Evolutionary conservation across 30 jellyfish, hydroid and myxozoan species (phyloP), one percentile per base, ranked within the genome.

Genomic region (Nemopilema nomurai): DNA sequence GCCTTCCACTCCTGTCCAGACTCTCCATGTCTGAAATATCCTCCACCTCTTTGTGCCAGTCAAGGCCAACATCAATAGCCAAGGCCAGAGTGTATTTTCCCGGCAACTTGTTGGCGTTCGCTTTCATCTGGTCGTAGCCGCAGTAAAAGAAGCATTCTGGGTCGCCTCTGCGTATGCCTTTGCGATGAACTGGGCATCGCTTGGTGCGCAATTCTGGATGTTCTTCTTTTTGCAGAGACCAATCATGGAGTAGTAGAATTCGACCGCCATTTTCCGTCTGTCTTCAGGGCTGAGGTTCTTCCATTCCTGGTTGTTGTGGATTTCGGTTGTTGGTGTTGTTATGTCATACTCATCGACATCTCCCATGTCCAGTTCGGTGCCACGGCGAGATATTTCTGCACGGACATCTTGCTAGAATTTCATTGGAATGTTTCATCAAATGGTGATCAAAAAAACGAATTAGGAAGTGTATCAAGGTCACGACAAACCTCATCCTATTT

Each of bases 221-320:
- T 18, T 28, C 32, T 76, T 76, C 76, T 76, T 76, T 9, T 76
- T 23, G 62, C 86, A 76, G 28, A 76, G 32, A 0, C 76, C 86
- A 24, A 76, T 65, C 74, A 52, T 51, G 1, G 86, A 51, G 64
- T 51, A 76, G 67, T 76, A 76, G 21, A 76, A 51, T 23, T 51
- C 76, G 22, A 51, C 76, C 20, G 86, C 86, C 86, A 76, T 76
- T 13, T 31, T 76, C 23, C 86, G 57, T 29, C 76, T 76, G 49
- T 76, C 76, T 76, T 76, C 86, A 6, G 86, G 86, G 64, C 86
- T 76, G 51, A 76, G 86, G 29, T 76, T 76, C 33, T 52, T 51
- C 86, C 86, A 76, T 51, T 76, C 74, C 23, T 76, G 72, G 3
- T 65, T 19, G 18, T 51, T 51, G 18, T 76, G 86, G n/a, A 76